Evolutionary conservation across 2,888 invertebrate species (phyloP).

Genomic region (Mimumesa dahlbomi): DNA sequence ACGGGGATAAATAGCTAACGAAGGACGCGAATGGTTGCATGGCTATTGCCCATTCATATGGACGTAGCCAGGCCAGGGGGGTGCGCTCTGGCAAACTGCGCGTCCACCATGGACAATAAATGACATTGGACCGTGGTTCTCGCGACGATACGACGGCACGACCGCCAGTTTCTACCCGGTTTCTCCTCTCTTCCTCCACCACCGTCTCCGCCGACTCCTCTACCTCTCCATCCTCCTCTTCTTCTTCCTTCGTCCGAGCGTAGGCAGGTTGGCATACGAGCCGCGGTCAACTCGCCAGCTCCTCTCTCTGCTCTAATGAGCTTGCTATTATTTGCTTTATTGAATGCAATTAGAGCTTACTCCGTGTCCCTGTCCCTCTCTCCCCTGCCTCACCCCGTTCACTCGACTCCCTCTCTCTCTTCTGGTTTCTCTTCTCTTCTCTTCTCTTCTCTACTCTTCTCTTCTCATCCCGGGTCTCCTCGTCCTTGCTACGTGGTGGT

Average conservation of each 20-base stretch:
- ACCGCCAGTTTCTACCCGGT: conserved; percentile 67
- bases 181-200: conserved; percentile 55
- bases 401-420: conserved; percentile 22
- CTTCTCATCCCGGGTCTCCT: too few species aligned
- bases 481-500: conserved; percentile 36
- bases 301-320: conserved; percentile 77
- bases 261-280: conserved; percentile 73
- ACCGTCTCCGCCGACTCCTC: conserved; percentile 24
- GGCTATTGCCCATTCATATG: conserved; percentile 70
- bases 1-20: conserved; percentile 67
- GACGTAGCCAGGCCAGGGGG: conserved; percentile 38
- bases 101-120: conserved; percentile 69
- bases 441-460: too few species aligned
- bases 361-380: conserved; percentile 71
- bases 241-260: conserved; percentile 63
- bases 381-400: conserved; percentile 33
- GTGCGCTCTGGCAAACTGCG: conserved; percentile 59
- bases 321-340: conserved; percentile 79
- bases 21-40: conserved; percentile 66
- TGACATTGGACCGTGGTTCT: conserved; percentile 69
- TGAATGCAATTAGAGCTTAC: conserved; percentile 79
- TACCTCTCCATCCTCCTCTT: conserved; percentile 43
- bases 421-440: conserved; percentile 20
- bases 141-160: conserved; percentile 65
- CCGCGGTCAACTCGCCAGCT: conserved; percentile 72